Evolutionary conservation across 2,113 vertebrate genomes (phyloP), one percentile per base, ranked within the genome.

Genomic region (Apodemus sylvaticus): DNA sequence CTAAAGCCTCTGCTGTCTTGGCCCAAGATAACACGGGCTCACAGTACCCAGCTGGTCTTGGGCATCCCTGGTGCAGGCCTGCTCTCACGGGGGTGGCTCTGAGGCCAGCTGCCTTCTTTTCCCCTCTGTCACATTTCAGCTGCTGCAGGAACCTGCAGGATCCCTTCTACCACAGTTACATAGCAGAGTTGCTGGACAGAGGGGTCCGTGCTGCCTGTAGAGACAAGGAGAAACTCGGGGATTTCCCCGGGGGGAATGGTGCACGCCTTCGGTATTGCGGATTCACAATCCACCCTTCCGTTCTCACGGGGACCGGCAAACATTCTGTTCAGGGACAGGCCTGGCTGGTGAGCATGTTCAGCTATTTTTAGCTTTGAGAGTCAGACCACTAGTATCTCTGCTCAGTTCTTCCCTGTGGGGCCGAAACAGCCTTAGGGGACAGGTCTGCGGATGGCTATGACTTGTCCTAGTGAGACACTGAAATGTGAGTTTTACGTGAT

Each of bases 201-300:
- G n/a, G 51, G 36, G 20, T 22, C 1, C 4, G 6, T 11, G 8
- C 13, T 36, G 26, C n/a, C 16, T 42, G n/a, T 3, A 0, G 11
- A 31, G 42, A 10, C 53, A 3, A 20, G 3, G 5, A 19, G 31
- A 20, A 20, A 14, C 31, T 16, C 11, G 1, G 12, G 45, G 42
- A 9, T 19, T 55, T 16, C 68, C 66, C 14, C 48, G 14, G 0
- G 0, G 11, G 66, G 39, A 24, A 0, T 16, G 3, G 3, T 3
- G 1, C 8, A 31, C 19, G 6, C 19, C 4, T 0, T 12, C 13
- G 9, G 42, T 42, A 39, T 4, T 39, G 8, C 0, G 4, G 26
- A 34, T 55, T 11, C 9, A 4, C 2, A 14, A 5, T 4, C 16
- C 14, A 39, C 29, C 1, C 31, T 58, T n/a, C 62, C n/a, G 20